Evolutionary conservation across 2,797 vertebrate genomes (phyloP).

Genomic region (Hoplostethus atlanticus): DNA sequence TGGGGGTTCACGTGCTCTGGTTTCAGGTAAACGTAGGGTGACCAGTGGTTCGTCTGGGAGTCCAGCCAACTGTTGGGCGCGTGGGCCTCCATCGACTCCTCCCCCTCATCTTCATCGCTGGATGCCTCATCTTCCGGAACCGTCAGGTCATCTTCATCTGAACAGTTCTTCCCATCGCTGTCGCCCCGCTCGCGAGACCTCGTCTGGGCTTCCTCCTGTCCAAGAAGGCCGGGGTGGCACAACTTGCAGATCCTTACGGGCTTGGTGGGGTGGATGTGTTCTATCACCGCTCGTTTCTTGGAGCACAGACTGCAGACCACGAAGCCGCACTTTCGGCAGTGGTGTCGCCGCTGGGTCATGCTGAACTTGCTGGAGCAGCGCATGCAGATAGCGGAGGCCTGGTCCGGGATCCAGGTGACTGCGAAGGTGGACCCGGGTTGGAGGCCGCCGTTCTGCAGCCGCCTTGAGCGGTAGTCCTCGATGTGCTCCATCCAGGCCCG

Average conservation of each 20-base stretch:
- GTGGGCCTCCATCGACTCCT: slow-evolving; percentile 56
- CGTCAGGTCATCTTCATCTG: slow-evolving; percentile 1
- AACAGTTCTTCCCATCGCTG: slow-evolving; percentile 40
- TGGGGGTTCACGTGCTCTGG: slow-evolving; percentile 39
- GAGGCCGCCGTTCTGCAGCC: slow-evolving; percentile 72
- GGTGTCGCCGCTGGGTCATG: slow-evolving; percentile 86
- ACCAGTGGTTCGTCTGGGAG: background rate
- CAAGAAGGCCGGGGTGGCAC: slow-evolving; percentile 80
- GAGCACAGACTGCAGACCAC: slow-evolving; percentile 92
- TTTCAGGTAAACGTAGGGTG: slow-evolving; percentile 48
- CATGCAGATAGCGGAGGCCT: slow-evolving; percentile 91
- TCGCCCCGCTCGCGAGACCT: slow-evolving; percentile 29
- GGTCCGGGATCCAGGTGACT: slow-evolving; percentile 90
- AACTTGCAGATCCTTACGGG: slow-evolving; percentile 85
- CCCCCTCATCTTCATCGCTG: slow-evolving; percentile 79
- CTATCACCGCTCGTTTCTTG: slow-evolving; percentile 83
- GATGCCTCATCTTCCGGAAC: slow-evolving; percentile 39
- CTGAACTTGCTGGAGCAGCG: slow-evolving; percentile 90
- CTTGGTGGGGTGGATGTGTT: slow-evolving; percentile 84
- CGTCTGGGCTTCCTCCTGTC: slow-evolving; percentile 43
- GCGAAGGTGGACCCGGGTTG: slow-evolving; percentile 76
- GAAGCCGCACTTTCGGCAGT: slow-evolving; percentile 94
- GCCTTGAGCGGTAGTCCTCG: slow-evolving; percentile 78
- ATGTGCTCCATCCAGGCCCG: slow-evolving; percentile 92
- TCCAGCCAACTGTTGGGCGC: slow-evolving; percentile 41